A percentile compares a stretch with the other conserved stretches of the same genome.
Evolutionary conservation across 2,797 vertebrate species (phyloP).

Genomic region (Phoxinus dragarum): DNA sequence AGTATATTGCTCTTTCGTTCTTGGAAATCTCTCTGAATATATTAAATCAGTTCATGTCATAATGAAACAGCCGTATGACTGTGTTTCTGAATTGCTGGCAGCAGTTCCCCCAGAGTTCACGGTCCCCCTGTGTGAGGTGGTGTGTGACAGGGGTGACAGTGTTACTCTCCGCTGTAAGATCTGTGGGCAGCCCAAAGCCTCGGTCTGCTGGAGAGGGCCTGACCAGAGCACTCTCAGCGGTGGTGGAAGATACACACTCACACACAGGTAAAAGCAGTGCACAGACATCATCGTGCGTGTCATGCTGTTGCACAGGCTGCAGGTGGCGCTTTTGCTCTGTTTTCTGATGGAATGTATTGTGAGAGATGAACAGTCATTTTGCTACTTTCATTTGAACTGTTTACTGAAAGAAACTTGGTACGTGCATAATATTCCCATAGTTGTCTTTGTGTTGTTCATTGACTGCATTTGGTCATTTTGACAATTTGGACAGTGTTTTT

Average conservation of each 20-base stretch:
- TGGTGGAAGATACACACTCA: slow-evolving; percentile 88
- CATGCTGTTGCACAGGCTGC: not conserved
- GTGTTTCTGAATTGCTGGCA: slow-evolving; percentile 8
- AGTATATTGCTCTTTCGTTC: slow-evolving; percentile 22
- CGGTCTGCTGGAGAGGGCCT: slow-evolving; percentile 92
- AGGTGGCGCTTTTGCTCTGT: slow-evolving; percentile 26
- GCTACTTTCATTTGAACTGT: not conserved
- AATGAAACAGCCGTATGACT: not conserved
- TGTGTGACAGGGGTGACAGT: slow-evolving; percentile 92
- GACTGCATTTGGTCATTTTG: not conserved
- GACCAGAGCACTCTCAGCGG: slow-evolving; percentile 87
- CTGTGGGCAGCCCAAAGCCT: slow-evolving; percentile 90
- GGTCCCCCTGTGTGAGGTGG: slow-evolving; percentile 89
- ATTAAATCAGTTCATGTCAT: not conserved
- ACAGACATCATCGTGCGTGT: not conserved
- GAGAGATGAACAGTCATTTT: not conserved
- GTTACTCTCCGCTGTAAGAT: slow-evolving; percentile 93
- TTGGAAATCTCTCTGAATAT: slow-evolving; percentile 28
- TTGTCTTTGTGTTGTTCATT: not conserved
- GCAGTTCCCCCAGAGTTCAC: slow-evolving; percentile 95
- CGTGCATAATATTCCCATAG: not conserved
- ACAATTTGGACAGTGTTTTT: no score
- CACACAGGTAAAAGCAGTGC: slow-evolving; percentile 82
- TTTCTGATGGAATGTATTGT: not conserved
- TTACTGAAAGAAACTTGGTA: slow-evolving; percentile 4